phyloP scores from a whole-genome alignment of 2,888 invertebrate genomes.

The Volucella bombylans region DNA sequence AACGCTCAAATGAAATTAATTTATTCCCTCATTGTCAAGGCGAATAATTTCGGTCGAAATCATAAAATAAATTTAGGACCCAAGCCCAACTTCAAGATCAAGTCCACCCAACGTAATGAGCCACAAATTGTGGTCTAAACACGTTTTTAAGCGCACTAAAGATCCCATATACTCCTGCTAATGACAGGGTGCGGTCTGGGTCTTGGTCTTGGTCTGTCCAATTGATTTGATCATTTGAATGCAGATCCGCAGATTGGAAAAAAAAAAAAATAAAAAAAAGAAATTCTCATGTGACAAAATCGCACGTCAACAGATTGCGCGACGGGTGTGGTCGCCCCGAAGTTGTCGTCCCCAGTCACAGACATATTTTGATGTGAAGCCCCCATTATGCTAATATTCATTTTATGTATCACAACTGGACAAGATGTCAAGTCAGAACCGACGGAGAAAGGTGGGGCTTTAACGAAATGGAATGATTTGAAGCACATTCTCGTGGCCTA shows the following conservation, averaged over 20 bases:
- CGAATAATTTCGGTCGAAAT: constrained; percentile 39
- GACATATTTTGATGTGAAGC: constrained; percentile 40
- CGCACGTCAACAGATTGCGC: constrained; percentile 36
- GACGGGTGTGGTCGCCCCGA: constrained; percentile 56
- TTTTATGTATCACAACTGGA: background rate
- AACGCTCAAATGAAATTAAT: constrained; percentile 17
- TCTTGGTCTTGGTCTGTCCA: constrained; percentile 17
- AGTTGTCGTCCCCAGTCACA: constrained; percentile 25
- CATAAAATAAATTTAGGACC: constrained; percentile 52
- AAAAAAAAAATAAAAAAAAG: no score
- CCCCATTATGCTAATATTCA: constrained; percentile 50
- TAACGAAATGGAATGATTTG: background rate
- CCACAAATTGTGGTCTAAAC: constrained; percentile 61
- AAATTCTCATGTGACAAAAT: constrained; percentile 31
- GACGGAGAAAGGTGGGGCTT: constrained; percentile 7
- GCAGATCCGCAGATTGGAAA: constrained; percentile 34
- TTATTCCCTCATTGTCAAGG: constrained; percentile 31
- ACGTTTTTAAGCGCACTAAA: constrained; percentile 66
- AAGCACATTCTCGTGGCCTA: constrained; percentile 6
- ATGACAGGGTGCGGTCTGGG: constrained; percentile 52
- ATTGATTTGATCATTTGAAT: constrained; percentile 59
- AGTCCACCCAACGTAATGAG: constrained; percentile 37
- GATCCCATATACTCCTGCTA: constrained; percentile 46
- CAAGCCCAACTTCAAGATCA: constrained; percentile 14
- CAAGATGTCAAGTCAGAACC: constrained; percentile 24